Base-by-base conservation (phyloP, 2,113 vertebrate genomes). In the Phylloscopus trochilus region DNA sequence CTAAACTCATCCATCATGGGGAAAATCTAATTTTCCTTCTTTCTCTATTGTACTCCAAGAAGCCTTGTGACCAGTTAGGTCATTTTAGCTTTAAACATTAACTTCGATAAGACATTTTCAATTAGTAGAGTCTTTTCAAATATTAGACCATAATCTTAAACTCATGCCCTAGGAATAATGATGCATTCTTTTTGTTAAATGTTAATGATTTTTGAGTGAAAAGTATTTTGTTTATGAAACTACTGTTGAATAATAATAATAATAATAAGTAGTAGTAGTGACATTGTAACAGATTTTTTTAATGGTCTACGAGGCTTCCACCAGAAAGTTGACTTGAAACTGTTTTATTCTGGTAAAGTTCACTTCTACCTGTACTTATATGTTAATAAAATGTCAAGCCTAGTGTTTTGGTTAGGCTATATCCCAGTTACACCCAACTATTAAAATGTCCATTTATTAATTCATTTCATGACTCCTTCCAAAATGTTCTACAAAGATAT, bases 21-120 rank as follows among this genome's bases (percentile, higher is more conserved):
- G 69, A 76, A 97, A 96, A 96, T 94, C 86, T 73, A 89, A 94
- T 94, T 96, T 93, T 89, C 77, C 62, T 89, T 95, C 90, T 96
- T 95, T 84, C 66, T 96, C 49, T 84, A 62, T 95, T 95, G 83
- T 95, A 62, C 77, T 90, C n/a, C 62, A 76, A 73, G 83, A 94
- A 92, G 49, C 80, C 95, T 84, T 70, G 73, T 96, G 93, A 95
- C 79, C 62, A 89, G 56, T 83, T 94, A 93, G 96, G 93, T 93
- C 83, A 86, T 96, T 95, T 92, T 76, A 87, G 49, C 79, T 90
- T 95, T 93, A 93, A 92, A 96, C 3, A 24, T 88, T 95, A 87
- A 94, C 76, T 77, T 89, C 2, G 10, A 76, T 87, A 84, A 94
- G 88, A 63, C 52, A 82, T 92, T 92, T 93, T 56, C 79, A 78